Evolutionary conservation across 2,888 invertebrate genomes (phyloP).

Genomic region (Nectonema munidae): DNA sequence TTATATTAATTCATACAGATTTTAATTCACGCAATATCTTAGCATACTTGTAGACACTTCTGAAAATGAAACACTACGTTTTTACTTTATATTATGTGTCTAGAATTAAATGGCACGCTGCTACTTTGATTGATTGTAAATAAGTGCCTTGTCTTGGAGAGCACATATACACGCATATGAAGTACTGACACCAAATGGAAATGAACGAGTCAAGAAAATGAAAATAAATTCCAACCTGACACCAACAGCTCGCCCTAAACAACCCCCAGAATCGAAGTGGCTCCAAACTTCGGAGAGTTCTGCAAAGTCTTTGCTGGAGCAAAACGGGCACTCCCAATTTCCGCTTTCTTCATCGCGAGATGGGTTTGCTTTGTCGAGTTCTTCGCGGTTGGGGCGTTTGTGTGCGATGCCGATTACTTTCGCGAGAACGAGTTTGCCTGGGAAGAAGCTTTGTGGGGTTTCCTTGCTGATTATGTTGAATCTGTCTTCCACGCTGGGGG

Average conservation of each 20-base stretch:
- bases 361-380: slow-evolving; percentile 73
- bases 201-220: not conserved
- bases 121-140: too few relatives aligned
- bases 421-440: slow-evolving; percentile 31
- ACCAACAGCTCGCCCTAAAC: slow-evolving; percentile 76
- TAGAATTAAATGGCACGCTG: too few relatives aligned
- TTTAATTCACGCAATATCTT: too few relatives aligned
- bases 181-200: too few relatives aligned
- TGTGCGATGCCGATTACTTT: slow-evolving; percentile 2
- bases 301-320: slow-evolving; percentile 68
- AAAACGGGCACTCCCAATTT: slow-evolving; percentile 87
- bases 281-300: slow-evolving; percentile 45
- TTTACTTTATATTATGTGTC: too few relatives aligned
- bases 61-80: too few relatives aligned
- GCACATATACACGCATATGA: too few relatives aligned
- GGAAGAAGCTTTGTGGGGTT: slow-evolving; percentile 61
- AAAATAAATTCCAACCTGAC: slow-evolving; percentile 25
- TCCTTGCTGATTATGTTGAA: slow-evolving; percentile 87
- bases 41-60: too few relatives aligned
- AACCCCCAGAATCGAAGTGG: slow-evolving; percentile 65
- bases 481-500: slow-evolving; percentile 48
- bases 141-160: too few relatives aligned
- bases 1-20: too few relatives aligned
- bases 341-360: slow-evolving; percentile 69
- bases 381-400: slow-evolving; percentile 30